Conservation (phyloP, 2,888 invertebrate genomes). For the Orchestes rusci region DNA sequence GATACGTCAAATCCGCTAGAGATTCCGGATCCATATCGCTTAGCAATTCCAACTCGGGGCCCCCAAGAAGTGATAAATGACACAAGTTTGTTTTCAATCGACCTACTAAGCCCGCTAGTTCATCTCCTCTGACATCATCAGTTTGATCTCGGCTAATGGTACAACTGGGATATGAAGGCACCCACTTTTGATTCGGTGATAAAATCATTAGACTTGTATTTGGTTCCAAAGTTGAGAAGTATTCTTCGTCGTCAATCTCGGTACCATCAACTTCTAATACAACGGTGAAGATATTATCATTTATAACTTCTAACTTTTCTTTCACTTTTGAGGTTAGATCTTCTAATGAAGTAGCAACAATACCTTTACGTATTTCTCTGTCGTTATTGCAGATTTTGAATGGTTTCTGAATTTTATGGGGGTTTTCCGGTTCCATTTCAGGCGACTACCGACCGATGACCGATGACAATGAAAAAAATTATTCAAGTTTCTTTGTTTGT, state of each 20-base stretch:
- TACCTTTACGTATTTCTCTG: constrained; percentile 73
- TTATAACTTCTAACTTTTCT: constrained; percentile 60
- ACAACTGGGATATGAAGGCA: constrained; percentile 55
- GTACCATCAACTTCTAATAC: constrained; percentile 90
- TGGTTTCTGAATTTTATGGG: constrained; percentile 49
- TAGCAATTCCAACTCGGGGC: constrained; percentile 74
- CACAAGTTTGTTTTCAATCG: constrained; percentile 74
- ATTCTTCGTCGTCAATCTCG: constrained; percentile 92
- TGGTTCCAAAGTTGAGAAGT: constrained; percentile 83
- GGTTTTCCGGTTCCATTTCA: constrained; percentile 52
- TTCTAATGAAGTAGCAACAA: constrained; percentile 71
- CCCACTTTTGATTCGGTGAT: constrained; percentile 66
- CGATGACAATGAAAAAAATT: too few relatives aligned
- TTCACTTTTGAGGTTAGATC: constrained; percentile 70
- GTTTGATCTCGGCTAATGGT: constrained; percentile 51
- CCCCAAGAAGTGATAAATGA: constrained; percentile 76
- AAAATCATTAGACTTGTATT: constrained; percentile 82
- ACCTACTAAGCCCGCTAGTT: constrained; percentile 69
- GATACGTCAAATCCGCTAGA: constrained; percentile 68
- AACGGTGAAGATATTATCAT: constrained; percentile 57
- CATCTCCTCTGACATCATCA: constrained; percentile 50
- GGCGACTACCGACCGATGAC: too few relatives aligned
- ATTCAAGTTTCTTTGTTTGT: too few relatives aligned
- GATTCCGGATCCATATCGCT: constrained; percentile 89
- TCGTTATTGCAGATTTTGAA: constrained; percentile 75